Base-by-base conservation (phyloP, 2,888 invertebrate genomes). In the Drosophila percnosoma region DNA sequence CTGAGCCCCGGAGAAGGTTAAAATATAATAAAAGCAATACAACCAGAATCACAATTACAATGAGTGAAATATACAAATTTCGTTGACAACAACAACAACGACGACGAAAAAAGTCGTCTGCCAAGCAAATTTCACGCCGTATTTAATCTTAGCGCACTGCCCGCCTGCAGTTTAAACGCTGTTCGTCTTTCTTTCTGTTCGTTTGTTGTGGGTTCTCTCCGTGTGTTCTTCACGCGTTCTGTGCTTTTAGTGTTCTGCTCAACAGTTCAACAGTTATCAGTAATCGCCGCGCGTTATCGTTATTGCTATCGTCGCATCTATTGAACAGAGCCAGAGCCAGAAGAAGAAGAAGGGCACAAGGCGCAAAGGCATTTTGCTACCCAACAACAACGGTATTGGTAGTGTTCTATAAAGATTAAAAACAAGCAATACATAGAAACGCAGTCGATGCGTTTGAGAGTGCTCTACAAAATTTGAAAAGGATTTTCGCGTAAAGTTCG, bases 101-200 rank as follows among this genome's bases (percentile, higher is more conserved):
- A 52, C 68, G 68, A 69, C 75, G 72, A 72, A 60, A 68, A 75
- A 85, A 88, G 77, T 86, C 82, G 75, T 68, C 85, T 76, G 75
- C 60, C 70, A 76, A 83, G 78, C 83, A 78, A 86, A 90, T 82
- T 89, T 89, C 87, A 88, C 89, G 86, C 80, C 86, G 91, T 92
- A 91, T 92, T 90, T 91, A 90, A 91, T 91, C 90, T 90, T 88
- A 83, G 91, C 77, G 84, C 86, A 86, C 88, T 82, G 84, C 78
- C 80, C 83, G 86, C 82, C 83, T 85, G 82, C 85, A 85, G 91
- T 82, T 91, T 91, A 92, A 91, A 91, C 91, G 91, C 84, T 82
- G 88, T 75, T 89, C 83, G 86, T 88, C 90, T 87, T 88, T 87
- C 87, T 90, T 87, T 85, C 82, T 88, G 87, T 88, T 87, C 90